Conservation (phyloP, 1,140 invertebrate species). For the Danaus melanippus region DNA sequence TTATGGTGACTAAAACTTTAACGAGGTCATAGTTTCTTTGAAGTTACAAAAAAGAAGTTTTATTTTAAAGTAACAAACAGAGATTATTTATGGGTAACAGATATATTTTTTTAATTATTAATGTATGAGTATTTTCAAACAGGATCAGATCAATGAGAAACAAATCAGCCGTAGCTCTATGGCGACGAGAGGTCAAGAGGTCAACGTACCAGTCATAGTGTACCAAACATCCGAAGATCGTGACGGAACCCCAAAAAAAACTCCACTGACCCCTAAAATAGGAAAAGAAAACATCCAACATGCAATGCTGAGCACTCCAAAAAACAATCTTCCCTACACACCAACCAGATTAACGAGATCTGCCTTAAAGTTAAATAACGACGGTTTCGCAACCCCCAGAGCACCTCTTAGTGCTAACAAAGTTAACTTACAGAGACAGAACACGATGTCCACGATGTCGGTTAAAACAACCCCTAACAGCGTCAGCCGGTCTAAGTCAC, state of each 20-base stretch:
- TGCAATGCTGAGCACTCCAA: conserved; percentile 33
- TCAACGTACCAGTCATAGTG: conserved; percentile 19
- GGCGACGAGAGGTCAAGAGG: conserved; percentile 19
- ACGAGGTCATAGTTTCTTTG: too few species aligned
- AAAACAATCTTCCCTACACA: conserved; percentile 38
- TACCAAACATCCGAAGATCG: conserved; percentile 26
- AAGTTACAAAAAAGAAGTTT: background rate
- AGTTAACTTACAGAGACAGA: conserved; percentile 42
- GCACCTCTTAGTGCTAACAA: conserved; percentile 48
- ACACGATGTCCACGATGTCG: conserved; percentile 29
- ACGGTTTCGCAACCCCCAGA: conserved; percentile 52
- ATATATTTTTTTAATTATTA: too few species aligned
- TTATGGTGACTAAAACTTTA: too few species aligned
- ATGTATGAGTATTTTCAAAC: conserved; percentile 15
- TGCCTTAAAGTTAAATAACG: conserved; percentile 46
- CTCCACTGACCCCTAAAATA: conserved; percentile 45
- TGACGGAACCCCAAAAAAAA: conserved; percentile 41
- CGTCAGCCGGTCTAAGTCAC: conserved; percentile 49
- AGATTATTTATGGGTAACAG: too few species aligned
- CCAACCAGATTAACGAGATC: conserved; percentile 52
- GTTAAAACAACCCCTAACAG: conserved; percentile 49
- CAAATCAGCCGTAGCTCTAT: background rate
- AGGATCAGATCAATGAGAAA: conserved; percentile 58
- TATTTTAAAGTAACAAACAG: too few species aligned
- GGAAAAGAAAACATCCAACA: conserved; percentile 55